Base-by-base conservation (phyloP, 2,888 invertebrate species). In the Acanthoscelides obtectus region DNA sequence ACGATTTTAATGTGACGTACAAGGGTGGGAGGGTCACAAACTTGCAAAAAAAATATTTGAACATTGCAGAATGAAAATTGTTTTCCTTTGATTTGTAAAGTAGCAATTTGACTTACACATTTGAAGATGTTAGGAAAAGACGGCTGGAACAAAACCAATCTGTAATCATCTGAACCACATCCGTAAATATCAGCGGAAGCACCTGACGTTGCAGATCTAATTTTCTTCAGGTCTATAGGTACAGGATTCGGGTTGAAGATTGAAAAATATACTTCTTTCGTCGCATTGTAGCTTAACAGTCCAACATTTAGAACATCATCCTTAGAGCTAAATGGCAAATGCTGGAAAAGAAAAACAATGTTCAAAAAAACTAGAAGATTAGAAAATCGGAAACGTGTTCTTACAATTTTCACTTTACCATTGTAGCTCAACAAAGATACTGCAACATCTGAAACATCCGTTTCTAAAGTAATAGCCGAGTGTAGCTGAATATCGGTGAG, bases 161-260 rank as follows among this genome's bases (percentile, higher is more conserved):
- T 79, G 70, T 80, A 76, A 77, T 84, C 81, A 64, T 89, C 90
- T 74, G 83, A 86, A 76, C 88, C 87, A 79, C 92, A 91, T 64
- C 92, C 92, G 77, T 89, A 83, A 69, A 92, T 85, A 78, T 89
- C 89, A 69, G 91, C 86, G 68, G 86, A 86, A 1, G 89, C 88
- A 75, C 88, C 87, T 5, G 89, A 88, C 80, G 89, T 86, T 76
- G 91, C 90, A 4, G 89, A 88, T 67, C 88, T 88, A 86, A 90
- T 88, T 63, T 88, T 87, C 75, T 87, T 88, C 75, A 92, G 81
- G 72, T 88, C 88, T 78, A 94, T 89, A 78, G 89, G 88, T 27
- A 94, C 90, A 17, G 94, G 94, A 85, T 94, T 94, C 75, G 89
- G 88, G 85, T 95, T 95, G 77, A 90, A 87, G 63, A 94, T 83